Evolutionary conservation across 2,888 invertebrate genomes (phyloP).

Genomic region (Uloborus plumipes): DNA sequence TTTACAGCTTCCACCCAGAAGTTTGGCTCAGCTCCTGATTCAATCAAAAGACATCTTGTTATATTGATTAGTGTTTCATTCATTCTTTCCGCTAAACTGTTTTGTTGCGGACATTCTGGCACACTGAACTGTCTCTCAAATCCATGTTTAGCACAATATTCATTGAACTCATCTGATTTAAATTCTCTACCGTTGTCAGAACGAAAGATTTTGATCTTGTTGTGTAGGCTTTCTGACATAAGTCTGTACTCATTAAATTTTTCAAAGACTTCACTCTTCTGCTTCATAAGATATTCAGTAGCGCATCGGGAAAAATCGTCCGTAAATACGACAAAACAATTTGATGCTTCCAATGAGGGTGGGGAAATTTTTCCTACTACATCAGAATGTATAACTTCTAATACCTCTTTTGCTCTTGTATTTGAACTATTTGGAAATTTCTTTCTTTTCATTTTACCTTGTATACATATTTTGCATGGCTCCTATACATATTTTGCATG

Average conservation of each 20-base stretch:
- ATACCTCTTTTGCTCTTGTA: background rate
- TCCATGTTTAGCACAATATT: no score
- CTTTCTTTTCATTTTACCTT: background rate
- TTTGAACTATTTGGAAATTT: background rate
- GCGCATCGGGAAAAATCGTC: background rate
- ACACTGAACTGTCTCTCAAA: no score
- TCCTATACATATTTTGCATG: no score
- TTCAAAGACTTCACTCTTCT: background rate
- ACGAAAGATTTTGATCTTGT: background rate
- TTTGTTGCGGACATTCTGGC: no score
- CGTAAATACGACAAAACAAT: background rate
- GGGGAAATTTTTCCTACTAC: no score
- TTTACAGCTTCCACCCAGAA: slow-evolving; percentile 19
- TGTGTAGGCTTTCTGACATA: background rate
- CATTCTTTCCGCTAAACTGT: background rate
- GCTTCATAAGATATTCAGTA: background rate
- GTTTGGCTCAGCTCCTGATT: background rate
- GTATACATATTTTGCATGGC: no score
- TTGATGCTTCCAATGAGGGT: no score
- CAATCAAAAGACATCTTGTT: slow-evolving; percentile 6
- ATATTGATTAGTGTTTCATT: slow-evolving; percentile 3
- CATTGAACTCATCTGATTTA: no score
- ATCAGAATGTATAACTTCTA: background rate
- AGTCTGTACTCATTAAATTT: no score
- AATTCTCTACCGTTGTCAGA: slow-evolving; percentile 12